Conservation (phyloP, 2,113 vertebrate species). For the Alces alces region DNA sequence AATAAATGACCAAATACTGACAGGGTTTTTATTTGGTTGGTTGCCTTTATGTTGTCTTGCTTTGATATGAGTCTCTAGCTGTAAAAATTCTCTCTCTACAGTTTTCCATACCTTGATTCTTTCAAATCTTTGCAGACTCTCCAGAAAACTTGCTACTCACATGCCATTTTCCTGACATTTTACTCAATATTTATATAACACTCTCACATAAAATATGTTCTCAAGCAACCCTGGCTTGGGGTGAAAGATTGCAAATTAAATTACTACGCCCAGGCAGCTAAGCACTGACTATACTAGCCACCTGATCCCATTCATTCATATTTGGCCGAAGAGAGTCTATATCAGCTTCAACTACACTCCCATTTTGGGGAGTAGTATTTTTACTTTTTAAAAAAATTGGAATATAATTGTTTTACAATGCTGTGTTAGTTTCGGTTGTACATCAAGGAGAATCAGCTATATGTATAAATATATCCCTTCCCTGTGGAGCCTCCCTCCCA, state of each 20-base stretch:
- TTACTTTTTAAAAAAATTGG: background rate
- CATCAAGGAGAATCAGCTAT: background rate
- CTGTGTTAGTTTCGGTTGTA: background rate
- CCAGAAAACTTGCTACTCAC: background rate
- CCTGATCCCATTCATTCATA: background rate
- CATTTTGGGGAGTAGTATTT: background rate
- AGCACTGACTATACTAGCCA: background rate
- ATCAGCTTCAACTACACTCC: background rate
- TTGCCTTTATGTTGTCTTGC: background rate
- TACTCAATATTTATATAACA: constrained; percentile 18
- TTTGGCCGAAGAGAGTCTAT: background rate
- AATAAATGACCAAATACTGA: background rate
- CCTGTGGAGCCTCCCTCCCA: background rate
- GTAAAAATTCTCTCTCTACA: background rate
- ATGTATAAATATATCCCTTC: background rate
- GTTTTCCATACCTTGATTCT: background rate
- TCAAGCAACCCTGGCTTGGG: background rate
- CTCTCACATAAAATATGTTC: constrained; percentile 28
- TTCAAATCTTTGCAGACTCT: background rate
- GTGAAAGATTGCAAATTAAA: constrained; percentile 6
- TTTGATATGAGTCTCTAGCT: background rate
- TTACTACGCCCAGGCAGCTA: background rate
- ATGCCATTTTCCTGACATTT: background rate
- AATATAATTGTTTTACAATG: background rate
- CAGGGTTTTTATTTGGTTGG: background rate